Evolutionary conservation across 1,140 invertebrate species (phyloP).

Genomic region (Eueides isabella): DNA sequence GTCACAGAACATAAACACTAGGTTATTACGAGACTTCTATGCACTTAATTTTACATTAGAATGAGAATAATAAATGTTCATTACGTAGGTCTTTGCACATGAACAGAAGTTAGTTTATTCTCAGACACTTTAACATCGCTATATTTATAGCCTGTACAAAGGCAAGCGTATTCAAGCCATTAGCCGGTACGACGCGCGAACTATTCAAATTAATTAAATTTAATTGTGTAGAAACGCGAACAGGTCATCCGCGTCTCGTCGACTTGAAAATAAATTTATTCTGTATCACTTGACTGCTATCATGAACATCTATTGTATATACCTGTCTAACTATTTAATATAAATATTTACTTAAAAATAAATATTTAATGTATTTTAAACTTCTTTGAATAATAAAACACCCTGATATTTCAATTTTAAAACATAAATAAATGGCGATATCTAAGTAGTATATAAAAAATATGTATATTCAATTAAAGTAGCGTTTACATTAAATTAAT

Average conservation of each 20-base stretch:
- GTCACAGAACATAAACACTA: neutral
- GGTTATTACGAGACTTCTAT: neutral
- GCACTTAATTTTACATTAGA: conserved; percentile 6
- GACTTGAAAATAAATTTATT: conserved; percentile 66
- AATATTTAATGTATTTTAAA: too few relatives aligned
- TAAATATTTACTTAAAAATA: too few relatives aligned
- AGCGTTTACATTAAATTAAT: neutral
- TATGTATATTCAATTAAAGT: neutral
- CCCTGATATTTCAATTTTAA: too few relatives aligned
- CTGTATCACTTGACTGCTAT: conserved; percentile 48
- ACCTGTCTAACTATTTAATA: neutral
- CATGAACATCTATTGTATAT: conserved; percentile 40
- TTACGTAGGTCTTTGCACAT: conserved; percentile 5
- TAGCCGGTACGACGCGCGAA: conserved; percentile 66
- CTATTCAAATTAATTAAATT: conserved; percentile 78
- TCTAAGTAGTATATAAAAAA: neutral
- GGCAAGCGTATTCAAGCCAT: conserved; percentile 69
- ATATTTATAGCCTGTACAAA: conserved; percentile 67
- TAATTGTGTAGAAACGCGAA: conserved; percentile 73
- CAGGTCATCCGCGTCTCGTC: conserved; percentile 56
- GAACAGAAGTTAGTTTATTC: conserved; percentile 29
- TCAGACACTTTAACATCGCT: conserved; percentile 36
- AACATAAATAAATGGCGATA: too few relatives aligned
- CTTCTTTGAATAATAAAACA: too few relatives aligned
- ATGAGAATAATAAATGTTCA: conserved; percentile 13